Evolutionary conservation across 1,140 invertebrate species (phyloP).

Genomic region (Spodoptera frugiperda): DNA sequence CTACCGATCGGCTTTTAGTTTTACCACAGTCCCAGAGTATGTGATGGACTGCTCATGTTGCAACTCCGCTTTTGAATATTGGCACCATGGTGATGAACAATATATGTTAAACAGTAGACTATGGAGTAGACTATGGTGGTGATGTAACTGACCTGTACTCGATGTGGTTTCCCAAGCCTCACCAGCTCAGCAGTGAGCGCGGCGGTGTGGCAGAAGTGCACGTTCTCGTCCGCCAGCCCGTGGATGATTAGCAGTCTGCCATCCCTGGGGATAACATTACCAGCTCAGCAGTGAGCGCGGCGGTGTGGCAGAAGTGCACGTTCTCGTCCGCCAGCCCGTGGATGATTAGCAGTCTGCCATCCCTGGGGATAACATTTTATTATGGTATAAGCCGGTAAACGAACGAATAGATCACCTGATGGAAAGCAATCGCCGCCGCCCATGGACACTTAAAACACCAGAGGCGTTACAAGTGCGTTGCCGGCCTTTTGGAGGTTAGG

Average conservation of each 20-base stretch:
- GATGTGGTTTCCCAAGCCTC: slow-evolving; percentile 93
- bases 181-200: slow-evolving; percentile 96
- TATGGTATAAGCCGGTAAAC: no score
- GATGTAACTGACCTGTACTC: slow-evolving; percentile 69
- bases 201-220: slow-evolving; percentile 99
- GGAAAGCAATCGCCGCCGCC: no score
- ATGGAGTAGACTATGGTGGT: background rate
- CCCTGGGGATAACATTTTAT: slow-evolving; percentile 86
- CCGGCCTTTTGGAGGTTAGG: no score
- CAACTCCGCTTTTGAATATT: no score
- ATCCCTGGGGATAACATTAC: slow-evolving; percentile 89
- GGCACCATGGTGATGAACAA: no score
- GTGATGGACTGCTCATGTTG: no score
- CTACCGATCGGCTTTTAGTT: no score
- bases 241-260: slow-evolving; percentile 98
- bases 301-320: slow-evolving; percentile 99
- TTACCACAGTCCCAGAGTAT: no score
- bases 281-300: slow-evolving; percentile 95
- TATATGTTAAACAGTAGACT: background rate
- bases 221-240: slow-evolving; percentile 99
- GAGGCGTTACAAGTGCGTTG: no score
- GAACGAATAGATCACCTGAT: no score
- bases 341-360: slow-evolving; percentile 97
- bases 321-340: slow-evolving; percentile 99
- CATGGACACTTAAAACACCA: no score